Base-by-base conservation (phyloP, 2,888 invertebrate species). In the Ichneumoninae sp. region DNA sequence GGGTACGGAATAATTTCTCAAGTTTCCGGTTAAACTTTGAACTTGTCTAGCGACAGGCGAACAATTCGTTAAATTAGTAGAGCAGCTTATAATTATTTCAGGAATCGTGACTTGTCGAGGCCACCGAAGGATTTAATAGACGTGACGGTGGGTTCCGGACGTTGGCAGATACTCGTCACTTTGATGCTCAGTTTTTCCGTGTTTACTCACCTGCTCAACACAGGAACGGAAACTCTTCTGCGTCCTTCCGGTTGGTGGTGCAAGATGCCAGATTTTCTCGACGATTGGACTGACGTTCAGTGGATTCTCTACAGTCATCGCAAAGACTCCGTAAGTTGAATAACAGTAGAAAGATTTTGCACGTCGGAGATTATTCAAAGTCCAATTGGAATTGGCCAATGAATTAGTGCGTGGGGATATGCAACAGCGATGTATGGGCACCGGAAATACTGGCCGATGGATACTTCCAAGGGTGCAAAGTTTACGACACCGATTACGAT, bases 251-350 rank as follows among this genome's bases (percentile, higher is more conserved):
- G 88, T 19, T 87, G 88, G 86, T 88, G 88, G 88, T 88, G 88
- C 76, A 77, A 86, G 72, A 88, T 82, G 77, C 88, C 88, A 8
- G 62, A 74, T 75, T 85, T 81, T 75, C 80, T 88, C 30, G 44
- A 62, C 1, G 57, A 84, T 50, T 88, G 88, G 88, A 86, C 88
- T 26, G 81, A 86, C 47, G 71, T 76, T 3, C 80, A 88, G 50
- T 88, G 88, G 88, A 88, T 88, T 72, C 26, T 84, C 5, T 88
- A 86, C 80, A 88, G 88, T 40, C 88, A 88, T 65, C 76, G 66
- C 33, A 71, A 79, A 10, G 84, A 86, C 62, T 81, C 82, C 44
- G 86, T 87, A 30, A 79, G 85, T 57, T 22, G 3, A 22, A 30
- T 33, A 13, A 44, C 22, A 19, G 3, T 62, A 66, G 8, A 22